Conservation (phyloP, 2,113 vertebrate genomes). For the Mustelus asterias region DNA sequence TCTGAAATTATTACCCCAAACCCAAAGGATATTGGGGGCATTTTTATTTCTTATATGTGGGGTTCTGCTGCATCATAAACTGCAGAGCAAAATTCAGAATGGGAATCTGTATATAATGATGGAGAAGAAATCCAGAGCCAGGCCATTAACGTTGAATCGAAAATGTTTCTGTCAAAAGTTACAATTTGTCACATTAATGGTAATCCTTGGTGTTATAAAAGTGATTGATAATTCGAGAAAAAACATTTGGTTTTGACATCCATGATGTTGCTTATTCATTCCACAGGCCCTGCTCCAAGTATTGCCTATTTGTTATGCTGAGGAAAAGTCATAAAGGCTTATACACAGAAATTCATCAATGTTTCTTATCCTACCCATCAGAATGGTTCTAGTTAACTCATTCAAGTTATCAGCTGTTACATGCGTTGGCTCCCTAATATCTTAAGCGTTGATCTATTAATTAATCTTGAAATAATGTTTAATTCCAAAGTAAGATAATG, state of each 20-base stretch:
- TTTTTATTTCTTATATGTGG: neutral
- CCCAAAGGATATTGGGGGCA: neutral
- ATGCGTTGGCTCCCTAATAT: neutral
- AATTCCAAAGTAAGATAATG: neutral
- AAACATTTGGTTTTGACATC: neutral
- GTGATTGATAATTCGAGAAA: neutral
- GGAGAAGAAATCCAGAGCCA: neutral
- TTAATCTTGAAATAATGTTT: neutral
- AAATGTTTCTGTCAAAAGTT: constrained; percentile 29
- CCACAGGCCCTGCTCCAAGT: neutral
- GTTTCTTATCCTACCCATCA: neutral
- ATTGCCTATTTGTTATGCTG: neutral
- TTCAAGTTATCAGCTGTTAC: neutral
- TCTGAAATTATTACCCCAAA: neutral
- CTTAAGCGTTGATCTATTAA: neutral
- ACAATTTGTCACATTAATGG: neutral
- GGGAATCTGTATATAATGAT: neutral
- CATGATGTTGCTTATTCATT: neutral
- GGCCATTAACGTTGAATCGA: neutral
- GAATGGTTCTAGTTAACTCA: neutral
- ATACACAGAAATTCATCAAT: neutral
- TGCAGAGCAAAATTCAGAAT: neutral
- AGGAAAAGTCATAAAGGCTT: neutral
- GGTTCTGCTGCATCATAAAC: neutral
- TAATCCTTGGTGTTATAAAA: neutral